These are phyloP conservation scores for Rotaria macrura DNA, from an alignment of 2,888 invertebrate genomes.

Conservation along the genomic window DNA sequence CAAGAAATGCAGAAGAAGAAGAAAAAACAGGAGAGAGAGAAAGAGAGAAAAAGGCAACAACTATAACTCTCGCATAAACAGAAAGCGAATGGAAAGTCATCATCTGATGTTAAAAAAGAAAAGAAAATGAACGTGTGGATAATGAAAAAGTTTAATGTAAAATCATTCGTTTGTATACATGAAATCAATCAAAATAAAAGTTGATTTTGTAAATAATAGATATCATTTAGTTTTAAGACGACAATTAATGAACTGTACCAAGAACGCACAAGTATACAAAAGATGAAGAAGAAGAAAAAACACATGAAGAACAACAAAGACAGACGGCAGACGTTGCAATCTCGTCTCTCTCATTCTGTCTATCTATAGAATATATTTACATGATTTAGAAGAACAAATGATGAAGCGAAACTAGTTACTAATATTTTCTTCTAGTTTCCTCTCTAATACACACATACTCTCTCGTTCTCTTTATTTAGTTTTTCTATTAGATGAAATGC, in stretches of 20 bases:
- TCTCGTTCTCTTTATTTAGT: not conserved
- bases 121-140: not conserved
- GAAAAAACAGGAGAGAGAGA: too few relatives aligned
- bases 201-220: not conserved
- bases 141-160: not conserved
- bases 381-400: constrained; percentile 12
- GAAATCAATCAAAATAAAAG: not conserved
- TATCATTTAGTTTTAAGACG: not conserved
- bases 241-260: not conserved
- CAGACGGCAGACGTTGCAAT: not conserved
- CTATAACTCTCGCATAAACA: not conserved
- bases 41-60: not conserved
- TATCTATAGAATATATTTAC: constrained; percentile 8
- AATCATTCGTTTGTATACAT: not conserved
- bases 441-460: not conserved
- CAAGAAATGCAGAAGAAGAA: not conserved
- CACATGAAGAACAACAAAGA: not conserved
- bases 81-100: not conserved
- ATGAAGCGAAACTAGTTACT: not conserved
- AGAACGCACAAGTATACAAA: not conserved
- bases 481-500: constrained; percentile 7
- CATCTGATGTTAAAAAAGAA: not conserved
- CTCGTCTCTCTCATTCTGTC: not conserved
- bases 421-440: not conserved
- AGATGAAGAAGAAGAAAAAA: not conserved